Conservation (phyloP, 2,888 invertebrate species). For the Polydrusus cervinus region DNA sequence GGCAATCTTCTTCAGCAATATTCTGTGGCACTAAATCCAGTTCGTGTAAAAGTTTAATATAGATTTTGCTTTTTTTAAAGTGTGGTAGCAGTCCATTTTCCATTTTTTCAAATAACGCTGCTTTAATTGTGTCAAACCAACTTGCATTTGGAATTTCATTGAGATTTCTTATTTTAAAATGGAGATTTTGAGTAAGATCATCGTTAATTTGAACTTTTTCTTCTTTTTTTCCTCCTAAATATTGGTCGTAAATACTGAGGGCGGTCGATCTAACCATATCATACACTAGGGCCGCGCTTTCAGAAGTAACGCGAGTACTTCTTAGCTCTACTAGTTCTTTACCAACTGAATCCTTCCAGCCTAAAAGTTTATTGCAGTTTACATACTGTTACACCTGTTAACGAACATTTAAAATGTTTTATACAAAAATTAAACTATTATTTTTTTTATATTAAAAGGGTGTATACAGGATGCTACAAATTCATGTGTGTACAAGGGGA, state of each 20-base stretch:
- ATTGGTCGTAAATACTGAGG: constrained; percentile 83
- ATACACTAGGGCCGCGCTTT: constrained; percentile 67
- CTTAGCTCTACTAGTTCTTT: constrained; percentile 78
- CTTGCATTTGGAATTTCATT: constrained; percentile 78
- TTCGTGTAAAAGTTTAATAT: constrained; percentile 82
- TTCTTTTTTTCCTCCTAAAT: constrained; percentile 82
- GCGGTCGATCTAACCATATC: constrained; percentile 78
- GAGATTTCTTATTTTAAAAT: constrained; percentile 75
- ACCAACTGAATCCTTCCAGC: constrained; percentile 81
- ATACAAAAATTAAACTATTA: too few relatives aligned
- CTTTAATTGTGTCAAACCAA: constrained; percentile 91
- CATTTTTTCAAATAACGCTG: constrained; percentile 78
- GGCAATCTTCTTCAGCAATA: constrained; percentile 74
- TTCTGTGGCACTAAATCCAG: constrained; percentile 79
- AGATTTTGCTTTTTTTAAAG: constrained; percentile 80
- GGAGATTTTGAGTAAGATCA: constrained; percentile 75
- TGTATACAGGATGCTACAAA: too few relatives aligned
- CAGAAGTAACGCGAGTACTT: constrained; percentile 68
- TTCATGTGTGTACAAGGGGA: too few relatives aligned
- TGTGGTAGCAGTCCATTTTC: constrained; percentile 73
- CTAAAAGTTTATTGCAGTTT: constrained; percentile 62
- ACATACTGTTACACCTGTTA: too few relatives aligned
- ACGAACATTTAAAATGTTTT: too few relatives aligned
- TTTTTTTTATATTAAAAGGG: too few relatives aligned
- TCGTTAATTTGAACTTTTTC: constrained; percentile 79